phyloP scores from a whole-genome alignment of 2,797 vertebrate species.

The Pseudochirops cupreus region DNA sequence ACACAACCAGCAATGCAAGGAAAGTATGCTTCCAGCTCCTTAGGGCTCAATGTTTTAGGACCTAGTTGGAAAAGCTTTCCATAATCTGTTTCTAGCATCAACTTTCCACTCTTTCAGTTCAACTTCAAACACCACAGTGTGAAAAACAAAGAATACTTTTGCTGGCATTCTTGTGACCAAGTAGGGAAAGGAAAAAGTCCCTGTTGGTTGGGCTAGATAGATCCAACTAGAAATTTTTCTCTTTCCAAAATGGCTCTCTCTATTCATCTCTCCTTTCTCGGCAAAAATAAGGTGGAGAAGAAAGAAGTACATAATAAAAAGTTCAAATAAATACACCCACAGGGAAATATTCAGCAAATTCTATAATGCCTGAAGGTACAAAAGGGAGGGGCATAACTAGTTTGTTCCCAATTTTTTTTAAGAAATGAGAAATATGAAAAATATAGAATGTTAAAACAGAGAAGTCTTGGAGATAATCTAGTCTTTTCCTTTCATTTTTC shows the following conservation, averaged over 20 bases:
- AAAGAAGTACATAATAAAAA: slow-evolving; percentile 47
- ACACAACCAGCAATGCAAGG: neutral
- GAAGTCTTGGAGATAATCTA: neutral
- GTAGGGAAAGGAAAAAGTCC: slow-evolving; percentile 31
- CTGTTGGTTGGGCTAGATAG: neutral
- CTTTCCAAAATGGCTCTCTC: slow-evolving; percentile 26
- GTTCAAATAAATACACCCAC: slow-evolving; percentile 54
- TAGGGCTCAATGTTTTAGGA: slow-evolving; percentile 22
- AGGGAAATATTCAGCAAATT: slow-evolving; percentile 65
- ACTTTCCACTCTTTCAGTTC: slow-evolving; percentile 11
- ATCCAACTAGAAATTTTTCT: neutral
- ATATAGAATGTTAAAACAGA: slow-evolving; percentile 10
- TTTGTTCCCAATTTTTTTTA: slow-evolving; percentile 31
- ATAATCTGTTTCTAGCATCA: slow-evolving; percentile 50
- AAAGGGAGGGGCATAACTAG: slow-evolving; percentile 53
- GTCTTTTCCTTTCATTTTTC: neutral
- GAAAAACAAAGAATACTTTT: slow-evolving; percentile 21
- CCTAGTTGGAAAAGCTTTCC: slow-evolving; percentile 48
- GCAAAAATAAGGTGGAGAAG: slow-evolving; percentile 37
- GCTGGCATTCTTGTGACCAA: slow-evolving; percentile 30
- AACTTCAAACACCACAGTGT: neutral
- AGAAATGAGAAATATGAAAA: neutral
- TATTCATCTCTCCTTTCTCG: slow-evolving; percentile 46
- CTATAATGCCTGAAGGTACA: slow-evolving; percentile 56
- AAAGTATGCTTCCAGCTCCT: slow-evolving; percentile 34